Evolutionary conservation across 2,888 invertebrate species (phyloP).

Genomic region (Zaprionus bogoriensis): DNA sequence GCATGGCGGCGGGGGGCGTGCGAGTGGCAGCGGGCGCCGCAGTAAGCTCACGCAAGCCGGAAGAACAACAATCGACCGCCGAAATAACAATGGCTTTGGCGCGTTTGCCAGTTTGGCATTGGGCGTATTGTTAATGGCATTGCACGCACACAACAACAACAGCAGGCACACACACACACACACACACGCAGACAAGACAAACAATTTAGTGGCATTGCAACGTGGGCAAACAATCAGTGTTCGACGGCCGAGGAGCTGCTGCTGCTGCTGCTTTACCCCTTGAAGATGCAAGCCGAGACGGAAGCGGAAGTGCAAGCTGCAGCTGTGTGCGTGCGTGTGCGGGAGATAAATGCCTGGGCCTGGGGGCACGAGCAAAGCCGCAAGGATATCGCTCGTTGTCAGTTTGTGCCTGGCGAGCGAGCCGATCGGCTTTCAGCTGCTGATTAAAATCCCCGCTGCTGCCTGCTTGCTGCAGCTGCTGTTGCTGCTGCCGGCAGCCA

Average conservation of each 20-base stretch:
- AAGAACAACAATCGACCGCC: slow-evolving; percentile 78
- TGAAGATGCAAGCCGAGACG: slow-evolving; percentile 23
- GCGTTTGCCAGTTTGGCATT: slow-evolving; percentile 77
- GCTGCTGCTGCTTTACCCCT: no score
- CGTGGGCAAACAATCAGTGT: slow-evolving; percentile 71
- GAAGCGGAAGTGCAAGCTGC: slow-evolving; percentile 51
- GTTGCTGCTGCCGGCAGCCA: slow-evolving; percentile 46
- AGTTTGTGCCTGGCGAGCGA: slow-evolving; percentile 5
- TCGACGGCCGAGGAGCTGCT: not conserved
- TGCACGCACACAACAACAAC: slow-evolving; percentile 49
- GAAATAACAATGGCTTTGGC: slow-evolving; percentile 77
- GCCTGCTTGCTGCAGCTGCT: not conserved
- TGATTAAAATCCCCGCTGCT: slow-evolving; percentile 62
- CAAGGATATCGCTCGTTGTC: slow-evolving; percentile 51
- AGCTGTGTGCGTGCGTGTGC: slow-evolving; percentile 6
- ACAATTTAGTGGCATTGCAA: slow-evolving; percentile 76
- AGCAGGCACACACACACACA: not conserved
- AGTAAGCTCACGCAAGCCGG: slow-evolving; percentile 76
- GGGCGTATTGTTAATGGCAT: slow-evolving; percentile 76
- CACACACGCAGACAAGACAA: slow-evolving; percentile 43
- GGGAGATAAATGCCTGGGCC: slow-evolving; percentile 44
- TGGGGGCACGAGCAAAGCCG: slow-evolving; percentile 17
- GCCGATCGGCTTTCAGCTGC: slow-evolving; percentile 58
- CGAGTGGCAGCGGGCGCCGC: slow-evolving; percentile 16
- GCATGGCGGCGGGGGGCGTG: not conserved